A percentile compares a stretch with the other conserved stretches of the same genome.
Evolutionary conservation across 2,797 vertebrate species (phyloP).

Genomic region (Gallinago nigripennis): DNA sequence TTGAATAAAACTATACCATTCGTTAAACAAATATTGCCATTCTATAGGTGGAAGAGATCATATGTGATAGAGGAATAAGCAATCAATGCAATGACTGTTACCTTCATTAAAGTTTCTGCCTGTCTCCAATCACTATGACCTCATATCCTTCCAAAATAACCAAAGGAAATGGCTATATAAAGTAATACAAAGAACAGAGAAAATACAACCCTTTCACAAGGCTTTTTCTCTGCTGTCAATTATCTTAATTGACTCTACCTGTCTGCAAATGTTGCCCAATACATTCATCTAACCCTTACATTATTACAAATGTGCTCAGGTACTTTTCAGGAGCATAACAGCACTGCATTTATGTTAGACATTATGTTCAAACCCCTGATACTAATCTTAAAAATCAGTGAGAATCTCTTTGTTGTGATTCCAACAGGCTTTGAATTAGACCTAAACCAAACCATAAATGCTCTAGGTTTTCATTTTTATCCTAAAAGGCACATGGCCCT

Average conservation of each 20-base stretch:
- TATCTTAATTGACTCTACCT: background rate
- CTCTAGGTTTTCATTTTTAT: background rate
- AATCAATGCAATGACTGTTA: background rate
- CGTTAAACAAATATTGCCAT: background rate
- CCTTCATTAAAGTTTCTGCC: background rate
- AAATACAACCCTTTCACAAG: background rate
- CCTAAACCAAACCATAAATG: constrained; percentile 1
- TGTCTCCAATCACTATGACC: background rate
- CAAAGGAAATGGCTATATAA: background rate
- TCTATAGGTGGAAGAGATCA: background rate
- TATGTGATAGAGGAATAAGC: background rate
- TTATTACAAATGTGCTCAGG: background rate
- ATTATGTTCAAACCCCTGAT: background rate
- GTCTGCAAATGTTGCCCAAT: background rate
- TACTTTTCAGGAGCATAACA: background rate
- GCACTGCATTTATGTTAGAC: background rate
- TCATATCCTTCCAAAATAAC: constrained; percentile 5
- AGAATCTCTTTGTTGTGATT: constrained; percentile 28
- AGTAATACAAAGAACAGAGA: background rate
- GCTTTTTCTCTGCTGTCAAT: background rate
- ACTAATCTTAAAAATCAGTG: background rate
- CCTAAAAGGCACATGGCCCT: background rate
- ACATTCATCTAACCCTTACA: background rate
- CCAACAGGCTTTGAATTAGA: constrained; percentile 23
- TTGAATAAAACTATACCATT: background rate